phyloP scores from a whole-genome alignment of 2,797 vertebrate genomes.

The Adrianichthys oophorus region DNA sequence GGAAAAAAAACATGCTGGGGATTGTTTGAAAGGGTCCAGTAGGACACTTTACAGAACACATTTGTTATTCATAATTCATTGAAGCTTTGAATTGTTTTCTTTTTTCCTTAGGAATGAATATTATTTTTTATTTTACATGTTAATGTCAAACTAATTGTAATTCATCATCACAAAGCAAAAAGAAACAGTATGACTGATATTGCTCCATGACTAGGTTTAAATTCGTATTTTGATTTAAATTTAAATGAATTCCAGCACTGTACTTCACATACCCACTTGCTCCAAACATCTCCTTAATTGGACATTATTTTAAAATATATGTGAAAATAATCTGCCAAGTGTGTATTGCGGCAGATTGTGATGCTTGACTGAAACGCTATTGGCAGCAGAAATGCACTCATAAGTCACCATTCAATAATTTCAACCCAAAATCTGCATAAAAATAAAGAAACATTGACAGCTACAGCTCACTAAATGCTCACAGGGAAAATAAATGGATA shows the following conservation, averaged over 20 bases:
- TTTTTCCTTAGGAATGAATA: slow-evolving; percentile 1
- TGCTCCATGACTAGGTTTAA: neutral
- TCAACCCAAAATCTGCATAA: slow-evolving; percentile 30
- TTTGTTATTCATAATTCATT: slow-evolving; percentile 39
- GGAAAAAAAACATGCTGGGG: slow-evolving; percentile 15
- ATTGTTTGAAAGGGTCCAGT: slow-evolving; percentile 28
- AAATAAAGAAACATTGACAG: slow-evolving; percentile 13
- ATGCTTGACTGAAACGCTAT: slow-evolving; percentile 12
- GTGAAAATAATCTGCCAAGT: neutral
- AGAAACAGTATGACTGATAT: neutral
- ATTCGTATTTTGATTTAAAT: slow-evolving; percentile 6
- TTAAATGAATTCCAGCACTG: slow-evolving; percentile 9
- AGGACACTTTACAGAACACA: slow-evolving; percentile 33
- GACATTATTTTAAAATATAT: slow-evolving; percentile 3
- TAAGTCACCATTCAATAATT: slow-evolving; percentile 8
- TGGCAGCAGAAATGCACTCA: slow-evolving; percentile 15
- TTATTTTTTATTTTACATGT: slow-evolving; percentile 3
- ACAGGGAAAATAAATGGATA: slow-evolving; percentile 23
- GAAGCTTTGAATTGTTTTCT: slow-evolving; percentile 11
- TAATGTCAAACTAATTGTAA: slow-evolving; percentile 1
- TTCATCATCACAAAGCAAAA: neutral
- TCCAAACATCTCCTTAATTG: slow-evolving; percentile 1
- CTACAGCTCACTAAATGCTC: slow-evolving; percentile 17
- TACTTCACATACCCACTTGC: slow-evolving; percentile 1
- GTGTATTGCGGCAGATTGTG: slow-evolving; percentile 7